Conservation (phyloP, 2,888 invertebrate species). For the Cosmorhoe ocellata region DNA sequence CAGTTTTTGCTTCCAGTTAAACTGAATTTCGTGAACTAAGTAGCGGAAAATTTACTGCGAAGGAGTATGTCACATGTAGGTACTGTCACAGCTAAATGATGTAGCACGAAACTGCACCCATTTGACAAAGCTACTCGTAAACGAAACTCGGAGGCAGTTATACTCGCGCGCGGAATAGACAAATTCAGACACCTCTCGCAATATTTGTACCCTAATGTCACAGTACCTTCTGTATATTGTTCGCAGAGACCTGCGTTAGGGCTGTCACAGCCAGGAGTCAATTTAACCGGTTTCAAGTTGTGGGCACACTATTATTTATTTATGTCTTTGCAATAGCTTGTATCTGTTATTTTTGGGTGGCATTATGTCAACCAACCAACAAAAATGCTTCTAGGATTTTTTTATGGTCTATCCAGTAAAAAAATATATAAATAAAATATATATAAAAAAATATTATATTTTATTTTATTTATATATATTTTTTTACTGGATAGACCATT, state of each 20-base stretch:
- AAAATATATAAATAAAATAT: no score
- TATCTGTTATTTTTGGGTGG: no score
- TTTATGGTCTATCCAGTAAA: no score
- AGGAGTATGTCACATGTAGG: conserved; percentile 14
- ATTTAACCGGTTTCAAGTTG: not conserved
- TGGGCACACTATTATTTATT: not conserved
- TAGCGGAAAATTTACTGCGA: conserved; percentile 1
- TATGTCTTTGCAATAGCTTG: not conserved
- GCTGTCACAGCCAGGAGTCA: conserved; percentile 5
- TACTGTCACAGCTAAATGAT: conserved; percentile 12
- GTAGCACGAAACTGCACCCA: conserved; percentile 7
- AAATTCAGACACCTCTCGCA: conserved; percentile 26
- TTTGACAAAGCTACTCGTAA: conserved; percentile 17
- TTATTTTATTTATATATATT: no score
- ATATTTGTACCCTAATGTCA: conserved; percentile 22
- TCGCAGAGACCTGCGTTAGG: conserved; percentile 15
- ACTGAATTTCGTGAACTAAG: not conserved
- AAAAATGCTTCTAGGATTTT: no score
- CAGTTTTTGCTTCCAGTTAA: not conserved
- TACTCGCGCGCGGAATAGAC: conserved; percentile 13
- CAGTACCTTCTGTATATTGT: conserved; percentile 22
- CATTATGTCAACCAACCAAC: no score
- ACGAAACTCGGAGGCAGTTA: conserved; percentile 14
- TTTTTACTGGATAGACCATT: no score
- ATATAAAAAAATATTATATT: no score